Base-by-base conservation (phyloP, 2,113 vertebrate genomes). In the Electrona antarctica region DNA sequence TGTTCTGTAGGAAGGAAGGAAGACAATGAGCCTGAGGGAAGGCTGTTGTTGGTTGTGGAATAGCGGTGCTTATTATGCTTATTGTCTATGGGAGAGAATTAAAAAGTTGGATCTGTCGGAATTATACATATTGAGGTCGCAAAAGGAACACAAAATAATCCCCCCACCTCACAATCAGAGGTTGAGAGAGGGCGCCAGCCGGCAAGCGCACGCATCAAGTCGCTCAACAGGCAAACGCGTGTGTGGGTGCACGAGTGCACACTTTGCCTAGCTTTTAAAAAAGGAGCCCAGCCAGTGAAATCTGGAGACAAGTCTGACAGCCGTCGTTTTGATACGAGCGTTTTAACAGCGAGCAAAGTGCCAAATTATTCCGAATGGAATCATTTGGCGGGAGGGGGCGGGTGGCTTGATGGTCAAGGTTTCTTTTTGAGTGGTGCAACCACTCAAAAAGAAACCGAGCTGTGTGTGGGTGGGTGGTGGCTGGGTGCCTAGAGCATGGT, bases 11-110 rank as follows among this genome's bases (percentile, higher is more conserved):
- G 57, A 72, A 78, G 59, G 64, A 13, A 73, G 64, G 67, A 56
- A 29, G 56, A 15, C 50, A 21, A 29, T 13, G 10, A 56, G 10
- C n/a, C n/a, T n/a, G 45, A 48, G 76, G 70, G 73, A 66, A 71
- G 73, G 54, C 69, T 74, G 69, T 14, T 21, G 69, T 76, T 82
- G 63, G 76, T 80, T 77, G 76, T 68, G 82, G 80, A 81, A 86
- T 75, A 69, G 64, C 82, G 69, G 54, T 10, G 71, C 80, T 76
- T 93, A 92, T 92, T 91, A 93, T 69, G 33, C 51, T 78, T 80
- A 91, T 92, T 92, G 93, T 92, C 91, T 92, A 86, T 85, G 85
- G 84, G 82, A 84, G 87, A 90, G 89, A 89, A 92, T 90, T 91
- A 92, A 80, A n/a, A n/a, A 84, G 85, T 55, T 79, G 85, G 91